Evolutionary conservation across 2,113 vertebrate species (phyloP).

Genomic region (Callocephalon fimbriatum): DNA sequence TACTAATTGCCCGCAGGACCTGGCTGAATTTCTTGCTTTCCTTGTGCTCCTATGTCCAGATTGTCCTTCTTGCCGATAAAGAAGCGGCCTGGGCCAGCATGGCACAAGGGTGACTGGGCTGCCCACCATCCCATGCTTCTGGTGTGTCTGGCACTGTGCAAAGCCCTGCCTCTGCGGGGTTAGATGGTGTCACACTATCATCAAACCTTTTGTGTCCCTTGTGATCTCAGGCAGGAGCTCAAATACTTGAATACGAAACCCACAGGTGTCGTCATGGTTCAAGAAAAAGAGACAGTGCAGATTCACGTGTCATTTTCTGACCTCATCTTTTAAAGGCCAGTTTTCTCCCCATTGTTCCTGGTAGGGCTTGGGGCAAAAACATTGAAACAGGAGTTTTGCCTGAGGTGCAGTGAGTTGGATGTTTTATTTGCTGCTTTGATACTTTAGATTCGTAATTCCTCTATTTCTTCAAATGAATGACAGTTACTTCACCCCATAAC

Average conservation of each 20-base stretch:
- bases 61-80: not conserved
- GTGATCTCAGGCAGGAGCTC: not conserved
- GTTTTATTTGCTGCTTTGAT: not conserved
- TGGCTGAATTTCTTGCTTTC: not conserved
- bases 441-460: not conserved
- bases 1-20: not conserved
- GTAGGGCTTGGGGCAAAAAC: not conserved
- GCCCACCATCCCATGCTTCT: fast-evolving
- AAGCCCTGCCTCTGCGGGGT: not conserved
- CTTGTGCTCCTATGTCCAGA: not conserved
- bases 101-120: fast-evolving
- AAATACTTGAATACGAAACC: not conserved
- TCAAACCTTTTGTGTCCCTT: not conserved
- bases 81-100: not conserved
- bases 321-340: not conserved
- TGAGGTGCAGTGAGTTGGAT: not conserved
- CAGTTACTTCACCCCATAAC: not conserved
- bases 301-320: not conserved
- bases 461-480: not conserved
- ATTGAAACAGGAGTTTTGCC: not conserved
- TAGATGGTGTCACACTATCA: not conserved
- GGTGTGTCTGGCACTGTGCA: not conserved
- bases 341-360: not conserved
- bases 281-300: not conserved
- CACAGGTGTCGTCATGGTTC: not conserved